phyloP scores from a whole-genome alignment of 2,113 vertebrate species.

The Laterallus jamaicensis region DNA sequence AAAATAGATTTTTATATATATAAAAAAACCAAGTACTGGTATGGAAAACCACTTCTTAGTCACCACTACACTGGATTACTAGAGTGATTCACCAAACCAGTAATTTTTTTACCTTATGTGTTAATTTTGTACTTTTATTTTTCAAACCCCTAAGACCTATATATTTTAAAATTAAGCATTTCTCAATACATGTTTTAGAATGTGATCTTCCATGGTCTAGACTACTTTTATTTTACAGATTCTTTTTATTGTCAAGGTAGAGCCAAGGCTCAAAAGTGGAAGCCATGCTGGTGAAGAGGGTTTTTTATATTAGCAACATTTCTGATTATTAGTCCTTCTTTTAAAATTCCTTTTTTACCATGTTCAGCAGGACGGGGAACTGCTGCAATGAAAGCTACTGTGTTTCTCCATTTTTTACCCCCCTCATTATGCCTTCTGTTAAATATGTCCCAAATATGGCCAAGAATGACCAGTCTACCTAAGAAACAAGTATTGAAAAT shows the following conservation, averaged over 20 bases:
- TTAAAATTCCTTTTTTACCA: neutral
- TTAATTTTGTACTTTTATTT: neutral
- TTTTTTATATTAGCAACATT: neutral
- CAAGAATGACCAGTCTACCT: neutral
- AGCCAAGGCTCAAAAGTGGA: neutral
- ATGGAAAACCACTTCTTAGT: conserved; percentile 28
- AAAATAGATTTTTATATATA: neutral
- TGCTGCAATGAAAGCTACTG: conserved; percentile 11
- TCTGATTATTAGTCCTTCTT: neutral
- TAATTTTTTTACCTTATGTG: conserved; percentile 10
- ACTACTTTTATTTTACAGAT: neutral
- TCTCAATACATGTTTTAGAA: neutral
- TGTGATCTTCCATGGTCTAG: neutral
- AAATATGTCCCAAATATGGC: neutral
- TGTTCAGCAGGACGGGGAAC: neutral
- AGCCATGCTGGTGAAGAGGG: neutral
- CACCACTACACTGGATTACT: conserved; percentile 1
- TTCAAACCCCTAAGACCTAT: neutral
- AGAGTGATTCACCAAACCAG: neutral
- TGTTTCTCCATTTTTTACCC: neutral
- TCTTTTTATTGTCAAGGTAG: neutral
- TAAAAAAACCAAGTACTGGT: neutral
- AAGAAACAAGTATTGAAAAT: neutral
- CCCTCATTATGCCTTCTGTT: neutral
- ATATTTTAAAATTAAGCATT: conserved; percentile 10